A percentile compares a stretch with the other conserved stretches of the same genome.
phyloP scores from a whole-genome alignment of 2,888 invertebrate species.

The Agrilus cyanescens region DNA sequence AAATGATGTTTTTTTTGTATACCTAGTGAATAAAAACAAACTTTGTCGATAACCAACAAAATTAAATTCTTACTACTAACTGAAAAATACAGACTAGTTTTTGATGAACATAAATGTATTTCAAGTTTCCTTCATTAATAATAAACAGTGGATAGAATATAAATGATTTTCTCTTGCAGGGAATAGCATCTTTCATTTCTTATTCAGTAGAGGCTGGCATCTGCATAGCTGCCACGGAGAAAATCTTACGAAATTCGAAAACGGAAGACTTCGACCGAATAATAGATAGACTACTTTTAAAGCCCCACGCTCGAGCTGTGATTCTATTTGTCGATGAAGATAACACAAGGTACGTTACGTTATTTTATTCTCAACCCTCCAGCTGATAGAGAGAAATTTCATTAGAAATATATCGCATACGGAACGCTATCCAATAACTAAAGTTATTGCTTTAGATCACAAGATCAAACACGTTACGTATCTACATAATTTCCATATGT shows the following conservation, averaged over 20 bases:
- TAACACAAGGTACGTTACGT: conserved; percentile 41
- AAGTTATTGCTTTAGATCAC: no score
- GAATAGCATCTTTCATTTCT: conserved; percentile 46
- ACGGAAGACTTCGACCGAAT: conserved; percentile 47
- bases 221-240: conserved; percentile 44
- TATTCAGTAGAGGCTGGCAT: conserved; percentile 38
- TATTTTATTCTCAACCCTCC: neutral
- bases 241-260: conserved; percentile 45
- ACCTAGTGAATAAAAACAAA: no score
- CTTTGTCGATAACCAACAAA: neutral
- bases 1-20: no score
- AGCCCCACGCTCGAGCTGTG: conserved; percentile 50
- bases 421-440: no score
- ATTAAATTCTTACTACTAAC: neutral
- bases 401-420: no score
- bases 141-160: conserved; percentile 1
- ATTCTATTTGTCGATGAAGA: conserved; percentile 64
- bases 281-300: conserved; percentile 43
- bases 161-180: conserved; percentile 29
- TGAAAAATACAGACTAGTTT: neutral
- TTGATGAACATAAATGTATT: neutral
- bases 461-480: no score
- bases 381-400: no score
- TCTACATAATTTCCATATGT: no score
- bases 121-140: neutral